A percentile compares a stretch with the other conserved stretches of the same genome.
Evolutionary conservation across 1,140 invertebrate genomes (phyloP).

Genomic region (Eumaeus atala): DNA sequence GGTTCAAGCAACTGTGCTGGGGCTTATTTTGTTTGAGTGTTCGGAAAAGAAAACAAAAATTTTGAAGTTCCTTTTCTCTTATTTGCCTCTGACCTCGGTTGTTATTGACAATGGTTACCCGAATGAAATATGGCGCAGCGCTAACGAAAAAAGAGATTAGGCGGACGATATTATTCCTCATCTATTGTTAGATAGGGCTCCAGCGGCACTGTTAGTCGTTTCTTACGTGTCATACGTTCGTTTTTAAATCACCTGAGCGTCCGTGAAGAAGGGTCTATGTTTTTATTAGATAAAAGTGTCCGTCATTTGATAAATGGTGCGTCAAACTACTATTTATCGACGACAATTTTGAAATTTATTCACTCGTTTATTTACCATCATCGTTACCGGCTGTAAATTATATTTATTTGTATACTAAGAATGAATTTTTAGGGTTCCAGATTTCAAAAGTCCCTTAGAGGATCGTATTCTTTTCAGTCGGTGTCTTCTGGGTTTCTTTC

Average conservation of each 20-base stretch:
- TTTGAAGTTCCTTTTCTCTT: constrained; percentile 54
- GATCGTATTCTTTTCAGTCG: no score
- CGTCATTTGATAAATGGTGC: constrained; percentile 1
- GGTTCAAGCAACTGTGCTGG: constrained; percentile 52
- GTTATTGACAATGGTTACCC: constrained; percentile 69
- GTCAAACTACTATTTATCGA: not conserved
- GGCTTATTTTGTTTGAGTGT: constrained; percentile 62
- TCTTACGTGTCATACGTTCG: constrained; percentile 37
- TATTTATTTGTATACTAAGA: no score
- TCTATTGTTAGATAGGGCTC: constrained; percentile 39
- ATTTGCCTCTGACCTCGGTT: constrained; percentile 66
- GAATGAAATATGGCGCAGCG: constrained; percentile 67
- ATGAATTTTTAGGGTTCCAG: no score
- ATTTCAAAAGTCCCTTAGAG: no score
- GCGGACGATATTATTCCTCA: constrained; percentile 60
- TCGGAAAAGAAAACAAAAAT: constrained; percentile 63
- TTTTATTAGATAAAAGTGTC: constrained; percentile 30
- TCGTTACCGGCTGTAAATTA: no score
- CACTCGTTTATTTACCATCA: no score
- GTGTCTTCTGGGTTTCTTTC: no score
- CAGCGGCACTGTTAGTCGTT: constrained; percentile 5
- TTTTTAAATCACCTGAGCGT: constrained; percentile 51
- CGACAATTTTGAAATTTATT: no score
- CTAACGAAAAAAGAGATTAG: constrained; percentile 69
- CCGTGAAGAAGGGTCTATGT: constrained; percentile 51